Evolutionary conservation across 2,888 invertebrate genomes (phyloP).

Genomic region (Andricus curvator): DNA sequence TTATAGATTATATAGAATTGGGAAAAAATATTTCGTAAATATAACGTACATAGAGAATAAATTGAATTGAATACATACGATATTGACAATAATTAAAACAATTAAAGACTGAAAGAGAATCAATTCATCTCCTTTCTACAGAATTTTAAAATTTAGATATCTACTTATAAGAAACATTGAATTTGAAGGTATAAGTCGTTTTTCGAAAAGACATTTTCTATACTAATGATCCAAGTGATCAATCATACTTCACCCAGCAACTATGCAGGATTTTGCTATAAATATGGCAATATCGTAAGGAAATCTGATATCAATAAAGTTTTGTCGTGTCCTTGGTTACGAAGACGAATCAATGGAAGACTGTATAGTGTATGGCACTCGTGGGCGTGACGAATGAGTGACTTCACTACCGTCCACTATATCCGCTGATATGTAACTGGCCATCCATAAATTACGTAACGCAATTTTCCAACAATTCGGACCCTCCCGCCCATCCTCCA

Average conservation of each 20-base stretch:
- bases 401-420: neutral
- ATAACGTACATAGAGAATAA: too few species aligned
- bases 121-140: neutral
- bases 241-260: neutral
- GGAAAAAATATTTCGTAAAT: too few species aligned
- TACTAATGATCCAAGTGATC: neutral
- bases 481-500: too few species aligned
- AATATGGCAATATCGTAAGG: neutral
- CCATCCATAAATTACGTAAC: too few species aligned
- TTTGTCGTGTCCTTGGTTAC: slow-evolving; percentile 19
- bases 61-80: neutral
- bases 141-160: neutral
- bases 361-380: neutral
- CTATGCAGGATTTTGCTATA: neutral
- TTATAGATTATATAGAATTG: too few species aligned
- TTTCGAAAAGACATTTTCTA: neutral
- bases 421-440: neutral
- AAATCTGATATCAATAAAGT: slow-evolving; percentile 23
- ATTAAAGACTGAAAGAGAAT: neutral
- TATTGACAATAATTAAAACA: neutral
- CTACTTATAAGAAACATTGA: neutral
- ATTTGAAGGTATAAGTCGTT: neutral
- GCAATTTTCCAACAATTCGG: too few species aligned
- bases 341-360: slow-evolving; percentile 18
- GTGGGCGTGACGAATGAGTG: slow-evolving; percentile 29